These are phyloP conservation scores for Dicyrtoma fusca DNA, from an alignment of 2,888 invertebrate species.

Conservation along the genomic window DNA sequence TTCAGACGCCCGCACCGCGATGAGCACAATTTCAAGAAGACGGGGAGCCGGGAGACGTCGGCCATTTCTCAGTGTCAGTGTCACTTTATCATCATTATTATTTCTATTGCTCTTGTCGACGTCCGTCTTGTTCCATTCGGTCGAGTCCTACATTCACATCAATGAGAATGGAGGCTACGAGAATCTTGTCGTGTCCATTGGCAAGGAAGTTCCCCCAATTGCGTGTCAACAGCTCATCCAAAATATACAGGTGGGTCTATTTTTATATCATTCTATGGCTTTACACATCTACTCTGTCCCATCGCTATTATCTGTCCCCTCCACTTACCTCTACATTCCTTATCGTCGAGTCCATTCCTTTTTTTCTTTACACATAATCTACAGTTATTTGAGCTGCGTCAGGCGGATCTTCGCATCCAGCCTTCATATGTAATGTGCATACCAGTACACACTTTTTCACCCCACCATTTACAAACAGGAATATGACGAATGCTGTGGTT, in stretches of 20 bases:
- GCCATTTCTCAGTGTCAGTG: slow-evolving; percentile 36
- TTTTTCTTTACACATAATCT: background rate
- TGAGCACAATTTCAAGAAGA: slow-evolving; percentile 1
- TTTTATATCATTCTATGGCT: slow-evolving; percentile 1
- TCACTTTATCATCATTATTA: slow-evolving; percentile 27
- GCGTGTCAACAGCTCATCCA: slow-evolving; percentile 57
- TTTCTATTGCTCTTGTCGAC: slow-evolving; percentile 28
- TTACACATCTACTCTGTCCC: too few species aligned
- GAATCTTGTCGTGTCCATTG: slow-evolving; percentile 55
- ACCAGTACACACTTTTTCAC: too few species aligned
- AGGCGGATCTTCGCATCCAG: too few species aligned
- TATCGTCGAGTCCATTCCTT: too few species aligned
- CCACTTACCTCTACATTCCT: background rate
- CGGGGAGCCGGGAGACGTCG: background rate
- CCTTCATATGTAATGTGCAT: too few species aligned
- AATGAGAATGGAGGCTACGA: slow-evolving; percentile 56
- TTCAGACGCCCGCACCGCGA: background rate
- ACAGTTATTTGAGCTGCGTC: too few species aligned
- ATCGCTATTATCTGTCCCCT: background rate
- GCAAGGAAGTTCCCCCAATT: slow-evolving; percentile 56
- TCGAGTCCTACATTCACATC: slow-evolving; percentile 46
- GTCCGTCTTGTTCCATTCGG: slow-evolving; percentile 10
- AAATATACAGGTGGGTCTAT: slow-evolving; percentile 55
- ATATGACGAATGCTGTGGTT: too few species aligned
- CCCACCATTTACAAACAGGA: too few species aligned